Percentiles rank a stretch among this genome's conserved stretches.
Evolutionary conservation across 2,797 vertebrate species (phyloP).

Genomic region (Platalea minor): DNA sequence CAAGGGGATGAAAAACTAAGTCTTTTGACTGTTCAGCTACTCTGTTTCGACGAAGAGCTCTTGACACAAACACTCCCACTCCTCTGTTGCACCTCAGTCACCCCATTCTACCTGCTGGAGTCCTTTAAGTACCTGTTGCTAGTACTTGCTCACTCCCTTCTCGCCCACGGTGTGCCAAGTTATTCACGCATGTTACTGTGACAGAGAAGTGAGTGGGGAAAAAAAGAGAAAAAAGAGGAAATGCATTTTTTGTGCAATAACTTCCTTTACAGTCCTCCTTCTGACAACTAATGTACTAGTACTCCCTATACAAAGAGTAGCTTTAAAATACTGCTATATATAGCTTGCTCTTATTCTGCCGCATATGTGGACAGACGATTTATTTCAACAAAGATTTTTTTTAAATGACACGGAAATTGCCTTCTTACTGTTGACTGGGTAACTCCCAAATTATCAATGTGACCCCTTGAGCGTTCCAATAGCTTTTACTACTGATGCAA

Average conservation of each 20-base stretch:
- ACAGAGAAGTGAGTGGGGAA: not conserved
- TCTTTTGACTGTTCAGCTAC: not conserved
- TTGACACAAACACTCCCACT: accelerated
- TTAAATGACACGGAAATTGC: not conserved
- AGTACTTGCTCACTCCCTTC: not conserved
- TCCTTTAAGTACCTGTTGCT: not conserved
- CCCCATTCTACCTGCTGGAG: not conserved
- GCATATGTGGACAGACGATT: not conserved
- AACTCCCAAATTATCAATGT: not conserved
- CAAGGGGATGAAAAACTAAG: accelerated
- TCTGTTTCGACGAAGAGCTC: not conserved
- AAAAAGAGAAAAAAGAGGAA: not conserved
- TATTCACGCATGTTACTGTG: accelerated
- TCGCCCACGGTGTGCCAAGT: accelerated
- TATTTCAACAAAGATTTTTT: not conserved
- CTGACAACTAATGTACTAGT: not conserved
- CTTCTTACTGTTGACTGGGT: not conserved
- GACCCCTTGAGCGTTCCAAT: not conserved
- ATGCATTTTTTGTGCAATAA: not conserved
- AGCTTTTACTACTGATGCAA: not conserved
- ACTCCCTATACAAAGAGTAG: not conserved
- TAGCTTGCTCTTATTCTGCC: not conserved
- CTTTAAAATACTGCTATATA: not conserved
- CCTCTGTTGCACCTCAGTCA: not conserved
- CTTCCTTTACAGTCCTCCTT: not conserved